phyloP scores from a whole-genome alignment of 2,113 vertebrate genomes.

The Atherinomorus stipes region DNA sequence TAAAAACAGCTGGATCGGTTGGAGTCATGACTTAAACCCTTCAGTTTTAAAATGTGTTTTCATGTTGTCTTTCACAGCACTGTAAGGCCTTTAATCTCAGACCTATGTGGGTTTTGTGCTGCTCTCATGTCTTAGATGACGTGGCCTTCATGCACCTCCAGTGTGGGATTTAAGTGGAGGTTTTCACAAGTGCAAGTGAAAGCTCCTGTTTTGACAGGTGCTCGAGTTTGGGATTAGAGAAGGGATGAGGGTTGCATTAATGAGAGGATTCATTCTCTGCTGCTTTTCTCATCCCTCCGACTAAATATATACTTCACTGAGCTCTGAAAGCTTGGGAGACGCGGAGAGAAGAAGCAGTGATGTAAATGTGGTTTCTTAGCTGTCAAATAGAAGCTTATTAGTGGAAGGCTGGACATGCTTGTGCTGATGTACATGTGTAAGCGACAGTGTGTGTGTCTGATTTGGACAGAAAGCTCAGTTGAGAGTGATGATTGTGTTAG shows the following conservation, averaged over 20 bases:
- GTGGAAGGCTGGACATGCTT: slow-evolving; percentile 32
- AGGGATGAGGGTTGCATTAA: slow-evolving; percentile 72
- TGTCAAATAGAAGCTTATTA: slow-evolving; percentile 66
- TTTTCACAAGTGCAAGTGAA: slow-evolving; percentile 52
- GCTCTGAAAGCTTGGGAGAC: slow-evolving; percentile 33
- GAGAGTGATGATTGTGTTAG: slow-evolving; percentile 42
- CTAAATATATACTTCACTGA: slow-evolving; percentile 62
- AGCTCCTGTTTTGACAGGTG: slow-evolving; percentile 80
- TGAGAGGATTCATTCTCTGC: slow-evolving; percentile 59
- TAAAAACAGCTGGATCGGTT: slow-evolving; percentile 7
- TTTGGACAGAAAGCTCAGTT: slow-evolving; percentile 24
- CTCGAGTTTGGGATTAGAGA: slow-evolving; percentile 72
- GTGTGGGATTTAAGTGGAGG: slow-evolving; percentile 40
- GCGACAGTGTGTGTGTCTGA: slow-evolving; percentile 7
- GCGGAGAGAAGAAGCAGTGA: slow-evolving; percentile 38
- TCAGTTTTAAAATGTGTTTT: neutral
- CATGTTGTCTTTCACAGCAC: slow-evolving; percentile 5
- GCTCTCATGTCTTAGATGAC: neutral
- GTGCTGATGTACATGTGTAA: neutral
- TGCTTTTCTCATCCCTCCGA: slow-evolving; percentile 55
- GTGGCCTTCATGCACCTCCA: slow-evolving; percentile 28
- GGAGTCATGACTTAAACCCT: slow-evolving; percentile 24
- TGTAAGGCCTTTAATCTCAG: slow-evolving; percentile 60
- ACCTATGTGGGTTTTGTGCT: slow-evolving; percentile 11
- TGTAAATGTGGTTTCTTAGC: slow-evolving; percentile 65